Conservation (phyloP, 2,797 vertebrate genomes). For the Hemitrygon akajei region DNA sequence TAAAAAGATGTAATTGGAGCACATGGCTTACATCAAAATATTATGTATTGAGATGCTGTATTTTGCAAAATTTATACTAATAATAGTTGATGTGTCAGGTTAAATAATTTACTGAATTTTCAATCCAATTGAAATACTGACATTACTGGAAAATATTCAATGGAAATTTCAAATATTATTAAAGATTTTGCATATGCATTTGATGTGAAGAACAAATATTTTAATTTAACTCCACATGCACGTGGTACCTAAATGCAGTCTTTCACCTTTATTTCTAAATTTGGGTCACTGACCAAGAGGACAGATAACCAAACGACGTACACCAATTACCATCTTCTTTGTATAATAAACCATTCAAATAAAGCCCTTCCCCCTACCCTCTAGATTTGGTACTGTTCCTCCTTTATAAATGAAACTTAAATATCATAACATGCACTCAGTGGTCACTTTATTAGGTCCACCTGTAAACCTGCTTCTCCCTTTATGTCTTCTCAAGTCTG, state of each 20-base stretch:
- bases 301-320: not conserved
- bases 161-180: not conserved
- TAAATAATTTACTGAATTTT: not conserved
- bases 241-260: not conserved
- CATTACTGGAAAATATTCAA: not conserved
- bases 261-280: not conserved
- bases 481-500: not conserved
- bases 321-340: not conserved
- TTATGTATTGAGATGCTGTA: not conserved
- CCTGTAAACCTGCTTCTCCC: too few species aligned
- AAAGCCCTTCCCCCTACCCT: not conserved
- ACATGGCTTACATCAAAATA: not conserved
- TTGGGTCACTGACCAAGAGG: not conserved
- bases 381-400: not conserved
- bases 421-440: not conserved
- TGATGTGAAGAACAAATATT: not conserved
- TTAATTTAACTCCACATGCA: not conserved
- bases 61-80: not conserved
- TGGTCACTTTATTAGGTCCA: too few species aligned
- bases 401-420: not conserved
- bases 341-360: not conserved
- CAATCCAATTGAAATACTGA: not conserved
- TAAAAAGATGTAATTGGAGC: not conserved
- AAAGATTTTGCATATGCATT: not conserved
- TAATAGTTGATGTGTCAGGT: not conserved